phyloP scores from a whole-genome alignment of 2,113 vertebrate genomes.

The Neogobius melanostomus region DNA sequence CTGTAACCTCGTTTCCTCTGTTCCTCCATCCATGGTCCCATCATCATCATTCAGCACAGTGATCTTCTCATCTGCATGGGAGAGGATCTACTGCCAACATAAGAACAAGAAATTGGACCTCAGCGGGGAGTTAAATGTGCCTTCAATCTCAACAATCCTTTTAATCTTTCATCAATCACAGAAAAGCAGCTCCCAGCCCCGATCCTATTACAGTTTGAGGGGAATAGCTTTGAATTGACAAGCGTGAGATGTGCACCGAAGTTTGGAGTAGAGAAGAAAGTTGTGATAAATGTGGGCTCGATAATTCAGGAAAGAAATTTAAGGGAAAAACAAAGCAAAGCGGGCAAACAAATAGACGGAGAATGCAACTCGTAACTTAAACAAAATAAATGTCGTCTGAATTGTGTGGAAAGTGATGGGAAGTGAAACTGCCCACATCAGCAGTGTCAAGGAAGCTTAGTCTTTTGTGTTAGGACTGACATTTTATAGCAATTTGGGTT shows the following conservation, averaged over 20 bases:
- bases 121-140: constrained; percentile 75
- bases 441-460: not conserved
- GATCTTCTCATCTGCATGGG: constrained; percentile 74
- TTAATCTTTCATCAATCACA: constrained; percentile 84
- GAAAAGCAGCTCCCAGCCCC: constrained; percentile 63
- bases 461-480: not conserved
- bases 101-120: constrained; percentile 70
- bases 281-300: constrained; percentile 47
- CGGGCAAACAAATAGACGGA: constrained; percentile 49
- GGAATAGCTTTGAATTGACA: constrained; percentile 64
- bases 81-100: constrained; percentile 49
- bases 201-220: constrained; percentile 73
- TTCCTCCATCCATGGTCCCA: constrained; percentile 45
- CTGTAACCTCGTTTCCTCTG: constrained; percentile 37
- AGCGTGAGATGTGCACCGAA: constrained; percentile 55
- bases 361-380: constrained; percentile 30
- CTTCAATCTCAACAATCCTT: constrained; percentile 79
- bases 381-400: constrained; percentile 18
- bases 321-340: not conserved
- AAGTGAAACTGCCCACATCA: constrained; percentile 21
- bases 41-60: constrained; percentile 54
- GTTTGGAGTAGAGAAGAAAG: constrained; percentile 53
- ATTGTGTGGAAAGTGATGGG: constrained; percentile 4
- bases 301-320: constrained; percentile 38
- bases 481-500: no score